Evolutionary conservation across 2,113 vertebrate species (phyloP).

Genomic region (Apistogramma diplotaenia): DNA sequence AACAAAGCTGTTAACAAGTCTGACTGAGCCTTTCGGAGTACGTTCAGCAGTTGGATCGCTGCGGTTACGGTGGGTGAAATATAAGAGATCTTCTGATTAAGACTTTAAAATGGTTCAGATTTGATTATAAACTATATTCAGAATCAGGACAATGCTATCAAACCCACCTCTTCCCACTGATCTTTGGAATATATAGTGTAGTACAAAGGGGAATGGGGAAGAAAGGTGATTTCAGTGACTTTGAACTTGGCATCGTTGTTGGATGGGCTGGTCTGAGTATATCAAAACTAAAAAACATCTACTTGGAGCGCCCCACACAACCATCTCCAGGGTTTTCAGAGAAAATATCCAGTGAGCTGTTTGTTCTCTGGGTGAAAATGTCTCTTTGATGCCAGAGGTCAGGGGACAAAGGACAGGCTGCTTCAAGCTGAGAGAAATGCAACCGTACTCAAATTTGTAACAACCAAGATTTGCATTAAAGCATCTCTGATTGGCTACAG

Average conservation of each 20-base stretch:
- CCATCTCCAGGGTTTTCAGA: background rate
- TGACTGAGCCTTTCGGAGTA: background rate
- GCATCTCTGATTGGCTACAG: background rate
- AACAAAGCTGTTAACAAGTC: background rate
- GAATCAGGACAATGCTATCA: background rate
- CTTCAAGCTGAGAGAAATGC: background rate
- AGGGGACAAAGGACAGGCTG: background rate
- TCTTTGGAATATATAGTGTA: background rate
- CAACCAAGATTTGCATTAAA: background rate
- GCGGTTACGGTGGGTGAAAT: background rate
- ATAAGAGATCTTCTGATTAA: background rate
- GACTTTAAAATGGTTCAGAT: background rate
- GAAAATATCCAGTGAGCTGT: background rate
- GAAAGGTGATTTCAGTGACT: background rate
- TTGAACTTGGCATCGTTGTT: background rate
- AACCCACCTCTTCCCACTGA: rapidly evolving
- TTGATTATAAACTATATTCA: background rate
- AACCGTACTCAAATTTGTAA: background rate
- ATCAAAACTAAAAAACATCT: background rate
- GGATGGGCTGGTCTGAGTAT: background rate
- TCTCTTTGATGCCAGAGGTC: background rate
- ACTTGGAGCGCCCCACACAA: background rate
- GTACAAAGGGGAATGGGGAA: background rate
- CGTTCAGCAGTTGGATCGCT: background rate
- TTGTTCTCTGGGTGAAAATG: background rate